Percentiles rank a stretch among this genome's conserved stretches.
Conservation (phyloP, 2,888 invertebrate species). For the Malthinus flaveolus region DNA sequence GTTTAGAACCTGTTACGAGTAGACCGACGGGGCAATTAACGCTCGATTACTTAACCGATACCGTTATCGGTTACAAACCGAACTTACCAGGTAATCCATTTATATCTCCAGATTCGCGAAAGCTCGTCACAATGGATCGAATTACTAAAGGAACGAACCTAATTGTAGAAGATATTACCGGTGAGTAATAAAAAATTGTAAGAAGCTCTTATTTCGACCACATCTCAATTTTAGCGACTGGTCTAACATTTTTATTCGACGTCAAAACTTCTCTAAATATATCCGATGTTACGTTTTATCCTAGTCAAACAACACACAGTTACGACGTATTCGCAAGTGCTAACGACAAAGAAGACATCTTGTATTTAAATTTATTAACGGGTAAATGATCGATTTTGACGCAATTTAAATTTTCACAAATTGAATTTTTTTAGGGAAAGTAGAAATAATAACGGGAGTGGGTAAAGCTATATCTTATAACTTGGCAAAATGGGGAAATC, state of each 20-base stretch:
- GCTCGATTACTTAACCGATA: conserved; percentile 73
- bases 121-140: conserved; percentile 68
- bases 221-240: conserved; percentile 55
- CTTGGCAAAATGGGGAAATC: conserved; percentile 65
- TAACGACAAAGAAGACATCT: conserved; percentile 70
- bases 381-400: conserved; percentile 51
- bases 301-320: conserved; percentile 70
- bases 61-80: conserved; percentile 65
- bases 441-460: conserved; percentile 75
- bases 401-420: not conserved
- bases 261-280: conserved; percentile 75
- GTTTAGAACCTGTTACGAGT: conserved; percentile 67
- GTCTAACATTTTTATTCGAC: conserved; percentile 71
- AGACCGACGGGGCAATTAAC: conserved; percentile 68
- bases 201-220: not conserved
- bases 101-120: conserved; percentile 71
- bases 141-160: conserved; percentile 61
- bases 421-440: conserved; percentile 60
- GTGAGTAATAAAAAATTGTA: conserved; percentile 51
- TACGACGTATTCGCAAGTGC: conserved; percentile 76
- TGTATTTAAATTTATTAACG: conserved; percentile 70
- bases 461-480: conserved; percentile 63
- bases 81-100: conserved; percentile 66
- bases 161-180: conserved; percentile 66
- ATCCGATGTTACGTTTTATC: conserved; percentile 73